A percentile compares a stretch with the other conserved stretches of the same genome.
phyloP scores from a whole-genome alignment of 64 coral and sea anemone genomes.

The Trachythela sp. region DNA sequence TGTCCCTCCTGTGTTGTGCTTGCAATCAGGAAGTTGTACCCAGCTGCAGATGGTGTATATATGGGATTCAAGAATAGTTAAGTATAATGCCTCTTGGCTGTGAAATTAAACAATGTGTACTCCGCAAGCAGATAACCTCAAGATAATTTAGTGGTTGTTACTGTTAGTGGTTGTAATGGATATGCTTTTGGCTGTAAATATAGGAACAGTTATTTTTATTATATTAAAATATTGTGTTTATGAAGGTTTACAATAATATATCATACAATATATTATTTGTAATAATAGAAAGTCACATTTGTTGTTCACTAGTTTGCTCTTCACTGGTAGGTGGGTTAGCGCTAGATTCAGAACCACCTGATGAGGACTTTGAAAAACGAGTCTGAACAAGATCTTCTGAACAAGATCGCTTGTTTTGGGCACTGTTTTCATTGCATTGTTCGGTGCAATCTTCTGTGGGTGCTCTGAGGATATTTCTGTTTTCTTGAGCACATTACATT shows the following conservation, averaged over 20 bases:
- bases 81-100: not conserved
- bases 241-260: too few species aligned
- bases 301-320: not conserved
- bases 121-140: too few species aligned
- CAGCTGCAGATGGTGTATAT: not conserved
- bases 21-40: not conserved
- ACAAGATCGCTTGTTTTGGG: conserved; percentile 26
- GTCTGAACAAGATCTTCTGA: not conserved
- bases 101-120: not conserved
- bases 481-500: not conserved
- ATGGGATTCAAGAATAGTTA: not conserved
- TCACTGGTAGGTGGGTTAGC: too few species aligned
- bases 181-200: too few species aligned
- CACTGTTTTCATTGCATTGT: conserved; percentile 29
- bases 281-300: not conserved
- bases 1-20: not conserved
- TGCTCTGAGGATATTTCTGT: not conserved
- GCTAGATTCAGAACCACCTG: too few species aligned
- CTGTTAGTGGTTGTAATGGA: too few species aligned
- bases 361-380: not conserved
- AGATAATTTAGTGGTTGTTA: too few species aligned
- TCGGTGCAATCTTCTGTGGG: conserved; percentile 21
- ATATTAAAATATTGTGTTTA: too few species aligned
- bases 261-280: too few species aligned
- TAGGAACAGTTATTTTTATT: too few species aligned